Percentiles rank a stretch among this genome's conserved stretches.
These are phyloP conservation scores for Apostichopus californicus DNA, from an alignment of 35 echinoderm and acorn worm species.

Conservation along the genomic window DNA sequence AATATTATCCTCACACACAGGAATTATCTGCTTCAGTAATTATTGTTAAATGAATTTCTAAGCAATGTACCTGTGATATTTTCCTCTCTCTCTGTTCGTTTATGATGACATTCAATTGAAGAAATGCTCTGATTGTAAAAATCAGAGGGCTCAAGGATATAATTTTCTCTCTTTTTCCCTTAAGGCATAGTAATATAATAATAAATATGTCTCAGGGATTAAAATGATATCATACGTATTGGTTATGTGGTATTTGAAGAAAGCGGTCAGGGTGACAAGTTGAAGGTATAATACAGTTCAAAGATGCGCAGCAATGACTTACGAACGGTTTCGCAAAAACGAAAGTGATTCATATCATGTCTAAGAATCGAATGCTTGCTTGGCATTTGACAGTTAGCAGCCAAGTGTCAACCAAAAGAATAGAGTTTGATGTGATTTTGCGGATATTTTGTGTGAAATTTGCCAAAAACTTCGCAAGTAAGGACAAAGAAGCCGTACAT, in stretches of 20 bases:
- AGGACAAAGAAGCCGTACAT: too few species aligned
- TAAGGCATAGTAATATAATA: neutral
- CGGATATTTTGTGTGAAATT: too few species aligned
- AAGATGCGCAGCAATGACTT: too few species aligned
- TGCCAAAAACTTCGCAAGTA: too few species aligned
- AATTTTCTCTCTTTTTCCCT: neutral
- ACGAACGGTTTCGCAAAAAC: neutral
- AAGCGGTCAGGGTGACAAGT: neutral
- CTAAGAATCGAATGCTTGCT: too few species aligned
- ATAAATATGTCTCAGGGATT: neutral
- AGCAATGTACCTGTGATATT: neutral
- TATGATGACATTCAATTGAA: neutral
- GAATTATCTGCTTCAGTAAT: slow-evolving; percentile 24
- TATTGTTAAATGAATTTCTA: slow-evolving; percentile 13
- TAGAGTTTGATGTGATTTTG: too few species aligned
- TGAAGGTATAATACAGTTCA: neutral
- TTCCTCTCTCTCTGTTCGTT: neutral
- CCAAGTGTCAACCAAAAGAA: too few species aligned
- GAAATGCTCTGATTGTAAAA: neutral
- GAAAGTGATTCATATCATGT: neutral
- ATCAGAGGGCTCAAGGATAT: neutral
- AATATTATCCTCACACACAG: slow-evolving; percentile 4
- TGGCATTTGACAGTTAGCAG: too few species aligned
- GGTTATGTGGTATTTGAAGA: neutral
- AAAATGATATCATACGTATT: neutral